Evolutionary conservation across 2,113 vertebrate genomes (phyloP).

Genomic region (Peucedramus taeniatus): DNA sequence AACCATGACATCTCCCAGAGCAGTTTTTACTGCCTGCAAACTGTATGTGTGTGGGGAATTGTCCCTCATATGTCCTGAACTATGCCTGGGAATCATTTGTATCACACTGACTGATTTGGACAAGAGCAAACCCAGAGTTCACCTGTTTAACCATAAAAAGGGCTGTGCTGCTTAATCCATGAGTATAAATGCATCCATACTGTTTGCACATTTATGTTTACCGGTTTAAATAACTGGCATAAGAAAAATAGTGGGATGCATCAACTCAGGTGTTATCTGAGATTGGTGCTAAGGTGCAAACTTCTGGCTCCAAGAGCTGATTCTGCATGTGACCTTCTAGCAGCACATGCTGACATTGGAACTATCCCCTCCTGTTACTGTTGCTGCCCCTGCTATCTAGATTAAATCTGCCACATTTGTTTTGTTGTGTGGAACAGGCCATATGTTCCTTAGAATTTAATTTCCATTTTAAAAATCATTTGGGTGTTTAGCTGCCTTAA

Average conservation of each 20-base stretch:
- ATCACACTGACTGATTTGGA: not conserved
- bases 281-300: not conserved
- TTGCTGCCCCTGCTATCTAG: not conserved
- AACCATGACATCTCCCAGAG: not conserved
- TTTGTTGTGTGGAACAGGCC: not conserved
- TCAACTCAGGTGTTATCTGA: not conserved
- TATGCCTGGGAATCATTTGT: not conserved
- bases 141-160: not conserved
- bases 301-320: not conserved
- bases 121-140: not conserved
- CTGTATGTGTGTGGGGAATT: rapidly evolving
- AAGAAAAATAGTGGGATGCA: not conserved
- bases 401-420: not conserved
- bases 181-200: not conserved
- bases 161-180: not conserved
- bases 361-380: not conserved
- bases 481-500: not conserved
- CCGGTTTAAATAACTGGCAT: not conserved
- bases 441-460: not conserved
- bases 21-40: not conserved
- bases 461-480: slow-evolving; percentile 5
- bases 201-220: not conserved
- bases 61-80: rapidly evolving
- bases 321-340: not conserved
- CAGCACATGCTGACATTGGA: not conserved